phyloP scores from a whole-genome alignment of 2,113 vertebrate species.

The Verasper variegatus region DNA sequence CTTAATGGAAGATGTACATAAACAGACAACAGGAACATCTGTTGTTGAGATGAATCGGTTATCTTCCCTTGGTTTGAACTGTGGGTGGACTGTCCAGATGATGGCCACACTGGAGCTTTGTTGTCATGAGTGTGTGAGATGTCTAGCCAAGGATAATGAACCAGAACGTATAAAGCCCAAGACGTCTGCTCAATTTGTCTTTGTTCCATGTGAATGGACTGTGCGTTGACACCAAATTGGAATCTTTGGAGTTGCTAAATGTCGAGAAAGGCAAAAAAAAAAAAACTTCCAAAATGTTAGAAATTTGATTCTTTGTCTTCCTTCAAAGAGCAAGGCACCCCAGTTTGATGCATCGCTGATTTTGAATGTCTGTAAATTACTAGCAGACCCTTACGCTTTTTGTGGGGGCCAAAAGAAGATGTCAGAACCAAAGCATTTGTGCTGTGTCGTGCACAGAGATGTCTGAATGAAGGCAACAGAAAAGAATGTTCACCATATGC shows the following conservation, averaged over 20 bases:
- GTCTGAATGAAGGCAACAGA: slow-evolving; percentile 47
- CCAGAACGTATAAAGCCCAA: slow-evolving; percentile 18
- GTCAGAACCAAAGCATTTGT: slow-evolving; percentile 56
- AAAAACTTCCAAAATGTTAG: slow-evolving; percentile 22
- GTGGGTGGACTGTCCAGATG: neutral
- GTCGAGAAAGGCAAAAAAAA: slow-evolving; percentile 15
- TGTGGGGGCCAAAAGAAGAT: slow-evolving; percentile 24
- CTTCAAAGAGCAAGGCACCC: slow-evolving; percentile 60
- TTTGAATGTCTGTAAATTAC: slow-evolving; percentile 66
- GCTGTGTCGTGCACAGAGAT: slow-evolving; percentile 12
- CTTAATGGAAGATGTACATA: slow-evolving; percentile 12
- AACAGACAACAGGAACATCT: slow-evolving; percentile 20
- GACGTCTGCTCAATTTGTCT: slow-evolving; percentile 4
- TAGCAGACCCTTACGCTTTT: slow-evolving; percentile 52
- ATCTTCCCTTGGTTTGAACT: neutral
- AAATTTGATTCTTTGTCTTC: slow-evolving; percentile 48
- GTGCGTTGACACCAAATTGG: slow-evolving; percentile 50
- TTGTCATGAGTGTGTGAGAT: slow-evolving; percentile 13
- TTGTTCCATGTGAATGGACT: slow-evolving; percentile 19
- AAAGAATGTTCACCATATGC: slow-evolving; percentile 38
- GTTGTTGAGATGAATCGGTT: neutral
- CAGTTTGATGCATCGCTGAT: slow-evolving; percentile 50
- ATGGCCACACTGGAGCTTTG: neutral
- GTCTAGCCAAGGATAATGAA: slow-evolving; percentile 31
- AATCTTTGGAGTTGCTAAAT: slow-evolving; percentile 35